Evolutionary conservation across 2,797 vertebrate species (phyloP).

Genomic region (Buphagus erythrorhynchus): DNA sequence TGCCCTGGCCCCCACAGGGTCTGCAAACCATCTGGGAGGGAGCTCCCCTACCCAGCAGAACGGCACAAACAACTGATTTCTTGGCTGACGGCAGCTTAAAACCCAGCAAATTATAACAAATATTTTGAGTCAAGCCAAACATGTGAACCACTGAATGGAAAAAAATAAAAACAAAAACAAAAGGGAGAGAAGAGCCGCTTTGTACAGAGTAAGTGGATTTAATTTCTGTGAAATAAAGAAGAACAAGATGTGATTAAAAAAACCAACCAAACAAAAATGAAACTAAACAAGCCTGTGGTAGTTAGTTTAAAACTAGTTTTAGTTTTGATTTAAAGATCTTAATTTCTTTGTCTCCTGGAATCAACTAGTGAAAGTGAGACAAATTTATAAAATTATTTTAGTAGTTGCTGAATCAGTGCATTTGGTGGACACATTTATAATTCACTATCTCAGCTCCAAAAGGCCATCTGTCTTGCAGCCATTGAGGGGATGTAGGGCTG

Average conservation of each 20-base stretch:
- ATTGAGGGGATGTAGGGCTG: neutral
- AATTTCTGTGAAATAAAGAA: neutral
- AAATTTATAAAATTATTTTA: conserved; percentile 2
- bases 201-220: neutral
- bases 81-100: neutral
- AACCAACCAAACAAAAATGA: fast-evolving
- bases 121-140: neutral
- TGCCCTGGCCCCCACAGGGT: neutral
- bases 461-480: conserved; percentile 54
- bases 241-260: neutral
- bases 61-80: neutral
- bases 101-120: neutral
- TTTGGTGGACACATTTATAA: conserved; percentile 37
- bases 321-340: neutral
- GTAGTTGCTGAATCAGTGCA: conserved; percentile 33
- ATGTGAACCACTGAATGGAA: neutral
- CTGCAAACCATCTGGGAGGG: neutral
- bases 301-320: neutral
- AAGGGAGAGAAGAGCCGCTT: neutral
- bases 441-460: conserved; percentile 20
- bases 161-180: neutral
- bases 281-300: neutral
- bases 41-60: neutral
- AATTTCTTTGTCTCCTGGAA: neutral
- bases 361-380: neutral